phyloP scores from a whole-genome alignment of 2,797 vertebrate genomes.

The Falco cherrug region DNA sequence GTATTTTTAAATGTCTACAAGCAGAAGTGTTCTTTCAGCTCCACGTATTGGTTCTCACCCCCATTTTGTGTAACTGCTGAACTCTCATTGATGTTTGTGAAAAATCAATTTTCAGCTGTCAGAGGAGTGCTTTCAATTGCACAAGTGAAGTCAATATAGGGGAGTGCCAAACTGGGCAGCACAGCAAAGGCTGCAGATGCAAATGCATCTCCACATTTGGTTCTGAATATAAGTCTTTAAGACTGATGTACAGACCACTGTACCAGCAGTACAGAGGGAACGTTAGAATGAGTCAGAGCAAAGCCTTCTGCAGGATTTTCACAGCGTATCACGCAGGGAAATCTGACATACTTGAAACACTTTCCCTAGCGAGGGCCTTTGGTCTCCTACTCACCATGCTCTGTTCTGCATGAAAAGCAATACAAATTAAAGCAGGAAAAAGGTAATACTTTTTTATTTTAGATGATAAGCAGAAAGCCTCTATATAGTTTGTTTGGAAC shows the following conservation, averaged over 20 bases:
- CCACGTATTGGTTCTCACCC: background rate
- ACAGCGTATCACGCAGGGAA: background rate
- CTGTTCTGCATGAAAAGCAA: background rate
- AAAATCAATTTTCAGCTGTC: background rate
- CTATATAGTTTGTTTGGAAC: background rate
- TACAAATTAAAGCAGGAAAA: background rate
- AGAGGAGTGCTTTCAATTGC: background rate
- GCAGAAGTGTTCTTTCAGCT: conserved; percentile 19
- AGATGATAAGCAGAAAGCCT: background rate
- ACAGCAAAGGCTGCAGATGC: background rate
- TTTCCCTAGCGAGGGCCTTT: background rate
- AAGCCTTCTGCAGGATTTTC: background rate
- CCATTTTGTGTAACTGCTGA: background rate
- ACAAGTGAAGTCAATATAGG: background rate
- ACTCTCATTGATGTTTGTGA: background rate
- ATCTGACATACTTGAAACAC: background rate
- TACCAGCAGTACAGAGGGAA: background rate
- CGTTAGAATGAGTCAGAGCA: fast-evolving
- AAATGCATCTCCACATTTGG: background rate
- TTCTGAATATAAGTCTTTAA: background rate
- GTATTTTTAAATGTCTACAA: background rate
- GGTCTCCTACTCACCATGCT: background rate
- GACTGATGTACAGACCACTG: fast-evolving
- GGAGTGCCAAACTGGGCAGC: background rate
- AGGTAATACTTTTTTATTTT: background rate